Base-by-base conservation (phyloP, 2,888 invertebrate genomes). In the Ormyrus thymus region DNA sequence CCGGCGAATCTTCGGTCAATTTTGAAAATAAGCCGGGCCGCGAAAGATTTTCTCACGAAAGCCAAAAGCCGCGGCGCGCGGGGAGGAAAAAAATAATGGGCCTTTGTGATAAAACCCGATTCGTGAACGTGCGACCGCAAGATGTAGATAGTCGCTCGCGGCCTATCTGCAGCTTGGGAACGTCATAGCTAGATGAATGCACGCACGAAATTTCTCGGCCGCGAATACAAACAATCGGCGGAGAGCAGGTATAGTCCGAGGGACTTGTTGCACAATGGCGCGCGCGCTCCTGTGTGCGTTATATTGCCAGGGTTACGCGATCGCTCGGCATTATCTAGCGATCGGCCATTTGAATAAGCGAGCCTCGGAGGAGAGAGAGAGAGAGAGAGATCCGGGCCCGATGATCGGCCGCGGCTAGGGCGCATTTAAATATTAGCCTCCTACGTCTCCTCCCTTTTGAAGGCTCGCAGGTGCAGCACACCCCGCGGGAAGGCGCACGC, bases 401-500 rank as follows among this genome's bases (percentile, higher is more conserved):
- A 68, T 69, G 79, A 79, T 79, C 79, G 79, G 48, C 59, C 45
- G 58, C 58, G 68, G 59, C 55, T 11, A 43, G 43, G 43, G 48
- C 69, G 84, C 85, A 88, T 89, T 89, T 87, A 85, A 89, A 89
- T 89, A 88, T 88, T 86, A 85, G 86, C 86, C 87, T 87, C 83
- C 85, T 84, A 85, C 85, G 80, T 80, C 77, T 72, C 78, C 78
- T 56, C 68, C 70, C 71, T 45, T 61, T 83, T 81, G 81, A 82
- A 55, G 69, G 78, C 78, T 82, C 79, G 84, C 85, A 84, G 84
- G 84, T 84, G 85, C 82, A 82, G 76, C 81, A 72, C 76, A 65
- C 81, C 81, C 82, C 74, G 70, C 78, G 78, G 81, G 83, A 81
- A 82, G 81, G 72, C 81, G 82, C 75, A 78, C 62, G 75, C 61